Percentiles rank a stretch among this genome's conserved stretches.
These are phyloP conservation scores for Diachasma alloeum DNA, from an alignment of 1,140 invertebrate species.

Conservation along the genomic window DNA sequence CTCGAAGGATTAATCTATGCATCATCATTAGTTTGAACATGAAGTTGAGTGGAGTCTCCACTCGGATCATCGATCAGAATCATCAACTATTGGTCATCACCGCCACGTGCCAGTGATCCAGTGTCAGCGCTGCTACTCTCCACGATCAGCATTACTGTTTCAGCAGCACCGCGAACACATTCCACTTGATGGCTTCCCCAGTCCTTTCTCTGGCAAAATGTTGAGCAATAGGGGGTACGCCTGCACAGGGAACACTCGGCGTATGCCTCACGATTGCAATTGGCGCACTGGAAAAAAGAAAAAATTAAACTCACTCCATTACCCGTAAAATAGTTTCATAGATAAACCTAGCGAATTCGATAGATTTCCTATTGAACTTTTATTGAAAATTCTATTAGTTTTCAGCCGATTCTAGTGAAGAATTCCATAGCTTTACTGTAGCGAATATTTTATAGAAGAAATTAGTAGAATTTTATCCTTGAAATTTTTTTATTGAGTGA, in stretches of 20 bases:
- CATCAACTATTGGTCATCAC: conserved; percentile 58
- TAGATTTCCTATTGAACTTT: no score
- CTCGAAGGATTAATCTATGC: neutral
- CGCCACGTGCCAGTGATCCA: conserved; percentile 42
- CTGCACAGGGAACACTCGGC: conserved; percentile 86
- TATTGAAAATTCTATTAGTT: no score
- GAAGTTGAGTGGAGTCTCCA: neutral
- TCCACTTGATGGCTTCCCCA: conserved; percentile 86
- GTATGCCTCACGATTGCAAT: conserved; percentile 84
- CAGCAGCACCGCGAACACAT: conserved; percentile 74
- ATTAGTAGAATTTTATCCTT: no score
- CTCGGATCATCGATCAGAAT: neutral
- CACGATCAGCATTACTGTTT: conserved; percentile 70
- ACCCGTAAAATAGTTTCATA: no score
- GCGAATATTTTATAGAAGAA: no score
- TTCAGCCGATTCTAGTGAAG: no score
- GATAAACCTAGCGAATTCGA: no score
- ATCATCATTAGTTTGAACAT: neutral
- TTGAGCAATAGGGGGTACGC: conserved; percentile 85
- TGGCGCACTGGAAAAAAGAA: conserved; percentile 82
- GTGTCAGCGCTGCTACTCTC: conserved; percentile 61
- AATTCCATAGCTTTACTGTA: no score
- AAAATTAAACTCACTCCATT: no score
- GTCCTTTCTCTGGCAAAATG: conserved; percentile 87
- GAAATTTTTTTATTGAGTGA: no score